Evolutionary conservation across 2,888 invertebrate species (phyloP), one percentile per base, ranked within the genome.

Genomic region (Ophonus ardosiacus): DNA sequence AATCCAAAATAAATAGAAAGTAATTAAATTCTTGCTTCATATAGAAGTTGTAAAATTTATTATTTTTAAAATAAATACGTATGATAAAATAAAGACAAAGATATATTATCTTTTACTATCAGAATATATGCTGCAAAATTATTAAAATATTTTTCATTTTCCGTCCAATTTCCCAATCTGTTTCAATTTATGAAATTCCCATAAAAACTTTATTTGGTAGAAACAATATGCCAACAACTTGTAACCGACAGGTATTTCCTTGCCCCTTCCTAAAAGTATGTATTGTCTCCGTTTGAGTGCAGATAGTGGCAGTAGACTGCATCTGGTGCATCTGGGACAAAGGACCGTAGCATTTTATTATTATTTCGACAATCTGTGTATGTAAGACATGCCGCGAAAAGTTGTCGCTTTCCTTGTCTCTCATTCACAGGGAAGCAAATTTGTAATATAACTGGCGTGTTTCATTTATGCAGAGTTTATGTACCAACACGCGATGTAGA

Each of bases 361-460:
- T 84, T 84, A 83, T 83, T 84, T 84, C 78, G 84, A 84, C 84
- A 84, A 84, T 84, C 84, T 84, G 78, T 84, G 84, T 78, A 78
- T 84, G 83, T 83, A 83, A 82, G 82, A 82, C 82, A 82, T 56
- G 59, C 81, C 78, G 10, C 56, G 24, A 57, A 78, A 21, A 8
- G 71, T 17, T 31, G 68, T 68, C 40, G 40, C 43, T 13, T 40
- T 43, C 15, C 17, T 18, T 43, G 71, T 74, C 71, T 43, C n/a
- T 68, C 68, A 68, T 68, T 68, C 38, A 38, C 24, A 59, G 31
- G 24, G 13, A n/a, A 68, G 68, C 8, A 13, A 21, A 1, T 13
- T 21, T 21, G 63, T 21, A 63, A 63, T 63, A 63, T 68, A 68
- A 63, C 63, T 63, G 63, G 68, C 65, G 68, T 81, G 81, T 51